Evolutionary conservation across 2,888 invertebrate genomes (phyloP).

Genomic region (Amiota minor): DNA sequence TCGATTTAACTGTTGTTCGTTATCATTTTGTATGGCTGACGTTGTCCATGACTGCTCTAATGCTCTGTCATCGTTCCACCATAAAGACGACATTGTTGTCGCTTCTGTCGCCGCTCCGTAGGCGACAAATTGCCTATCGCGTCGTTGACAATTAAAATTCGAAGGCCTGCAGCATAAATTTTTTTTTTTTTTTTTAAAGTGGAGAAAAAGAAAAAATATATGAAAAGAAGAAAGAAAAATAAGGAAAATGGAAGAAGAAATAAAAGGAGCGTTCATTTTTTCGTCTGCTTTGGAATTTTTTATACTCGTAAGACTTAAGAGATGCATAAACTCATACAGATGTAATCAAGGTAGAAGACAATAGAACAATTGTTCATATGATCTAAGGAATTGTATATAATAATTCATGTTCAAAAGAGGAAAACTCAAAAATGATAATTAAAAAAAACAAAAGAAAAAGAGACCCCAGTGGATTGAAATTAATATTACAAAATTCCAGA

Average conservation of each 20-base stretch:
- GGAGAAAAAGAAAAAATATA: slow-evolving; percentile 14
- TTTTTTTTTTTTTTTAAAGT: not conserved
- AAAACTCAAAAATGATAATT: too few relatives aligned
- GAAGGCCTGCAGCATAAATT: slow-evolving; percentile 60
- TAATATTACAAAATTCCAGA: too few relatives aligned
- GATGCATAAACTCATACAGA: too few relatives aligned
- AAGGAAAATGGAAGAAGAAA: slow-evolving; percentile 43
- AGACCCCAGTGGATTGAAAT: too few relatives aligned
- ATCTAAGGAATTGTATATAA: too few relatives aligned
- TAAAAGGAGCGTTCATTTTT: not conserved
- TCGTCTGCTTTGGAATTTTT: not conserved
- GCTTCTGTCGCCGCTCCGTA: slow-evolving; percentile 18
- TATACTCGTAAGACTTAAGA: not conserved
- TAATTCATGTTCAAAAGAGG: too few relatives aligned
- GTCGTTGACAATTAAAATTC: slow-evolving; percentile 67
- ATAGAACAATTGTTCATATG: too few relatives aligned
- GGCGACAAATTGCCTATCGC: slow-evolving; percentile 52
- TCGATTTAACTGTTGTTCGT: too few relatives aligned
- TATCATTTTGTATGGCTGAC: not conserved
- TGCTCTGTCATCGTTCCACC: slow-evolving; percentile 7
- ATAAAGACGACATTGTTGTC: not conserved
- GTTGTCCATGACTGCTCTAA: slow-evolving; percentile 7
- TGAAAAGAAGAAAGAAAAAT: slow-evolving; percentile 20
- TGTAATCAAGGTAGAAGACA: too few relatives aligned
- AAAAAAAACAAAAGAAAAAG: too few relatives aligned